Evolutionary conservation across 2,888 invertebrate genomes (phyloP).

Genomic region (Erebia palarica): DNA sequence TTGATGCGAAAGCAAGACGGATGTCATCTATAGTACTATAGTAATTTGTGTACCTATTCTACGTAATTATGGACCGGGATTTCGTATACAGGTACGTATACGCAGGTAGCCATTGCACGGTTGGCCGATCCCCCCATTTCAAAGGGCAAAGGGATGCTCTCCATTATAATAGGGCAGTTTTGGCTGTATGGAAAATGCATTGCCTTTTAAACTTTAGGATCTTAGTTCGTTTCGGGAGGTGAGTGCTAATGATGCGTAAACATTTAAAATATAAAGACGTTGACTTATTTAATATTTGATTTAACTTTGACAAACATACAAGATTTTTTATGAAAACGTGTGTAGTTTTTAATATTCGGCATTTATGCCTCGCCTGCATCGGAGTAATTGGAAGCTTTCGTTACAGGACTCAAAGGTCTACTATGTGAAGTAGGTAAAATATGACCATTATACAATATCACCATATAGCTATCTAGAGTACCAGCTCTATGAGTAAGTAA

Average conservation of each 20-base stretch:
- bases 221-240: conserved; percentile 64
- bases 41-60: conserved; percentile 60
- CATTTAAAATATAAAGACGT: conserved; percentile 53
- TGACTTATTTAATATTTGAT: neutral
- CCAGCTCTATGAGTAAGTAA: neutral
- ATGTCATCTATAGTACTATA: conserved; percentile 50
- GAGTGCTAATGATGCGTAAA: conserved; percentile 69
- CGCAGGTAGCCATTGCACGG: conserved; percentile 73
- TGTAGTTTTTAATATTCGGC: no score
- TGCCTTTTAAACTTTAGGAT: conserved; percentile 58
- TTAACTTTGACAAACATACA: neutral
- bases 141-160: conserved; percentile 69
- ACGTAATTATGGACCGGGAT: conserved; percentile 72
- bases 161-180: conserved; percentile 58
- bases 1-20: conserved; percentile 64
- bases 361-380: no score
- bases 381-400: no score
- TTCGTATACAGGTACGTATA: conserved; percentile 62
- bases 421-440: no score
- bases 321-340: neutral
- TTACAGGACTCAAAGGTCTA: no score
- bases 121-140: conserved; percentile 74
- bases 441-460: no score
- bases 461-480: no score
- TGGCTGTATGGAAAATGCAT: conserved; percentile 57